Base-by-base conservation (phyloP, 2,888 invertebrate genomes). In the Drosophila algonquin region DNA sequence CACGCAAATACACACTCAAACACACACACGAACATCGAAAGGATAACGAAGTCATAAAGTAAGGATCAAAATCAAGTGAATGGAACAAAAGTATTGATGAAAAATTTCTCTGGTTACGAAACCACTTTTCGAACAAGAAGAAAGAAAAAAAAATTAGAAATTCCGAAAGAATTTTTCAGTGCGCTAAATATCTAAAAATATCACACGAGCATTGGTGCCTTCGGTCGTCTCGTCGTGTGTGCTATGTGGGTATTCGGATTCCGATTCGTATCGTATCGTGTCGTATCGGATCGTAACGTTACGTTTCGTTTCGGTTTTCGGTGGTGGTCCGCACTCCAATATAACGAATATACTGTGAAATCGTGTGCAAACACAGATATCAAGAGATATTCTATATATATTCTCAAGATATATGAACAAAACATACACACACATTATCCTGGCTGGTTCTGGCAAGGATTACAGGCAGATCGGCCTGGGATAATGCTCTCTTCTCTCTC, bases 111-210 rank as follows among this genome's bases (percentile, higher is more conserved):
- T 87, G 80, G 81, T 90, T 90, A 90, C 90, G 90, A 90, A 91
- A 90, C 90, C 88, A 86, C 79, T 76, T 77, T 61, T 71, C 78
- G 75, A 72, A 74, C 74, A 77, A 40, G 40, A 40, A 40, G n/a
- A 7, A 40, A 40, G n/a, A 40, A 35, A 12, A 35, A 40, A 40
- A 40, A n/a, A 40, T 40, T n/a, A 40, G 40, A 40, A 86, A 89
- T 90, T 79, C 80, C 73, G 62, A 85, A 83, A 80, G 79, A 81
- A 81, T 81, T 79, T 80, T 80, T 83, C 86, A 89, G 87, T 91
- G 90, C 89, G 91, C 91, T 91, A 91, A 91, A 91, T 90, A 89
- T 90, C 90, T 91, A 91, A 90, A 90, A 91, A 90, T 85, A 91
- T 78, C 75, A 71, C 62, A 72, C 80, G 81, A 78, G 60, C 79